Percentiles rank a stretch among this genome's conserved stretches.
Conservation (phyloP, 2,888 invertebrate genomes). For the Actias luna region DNA sequence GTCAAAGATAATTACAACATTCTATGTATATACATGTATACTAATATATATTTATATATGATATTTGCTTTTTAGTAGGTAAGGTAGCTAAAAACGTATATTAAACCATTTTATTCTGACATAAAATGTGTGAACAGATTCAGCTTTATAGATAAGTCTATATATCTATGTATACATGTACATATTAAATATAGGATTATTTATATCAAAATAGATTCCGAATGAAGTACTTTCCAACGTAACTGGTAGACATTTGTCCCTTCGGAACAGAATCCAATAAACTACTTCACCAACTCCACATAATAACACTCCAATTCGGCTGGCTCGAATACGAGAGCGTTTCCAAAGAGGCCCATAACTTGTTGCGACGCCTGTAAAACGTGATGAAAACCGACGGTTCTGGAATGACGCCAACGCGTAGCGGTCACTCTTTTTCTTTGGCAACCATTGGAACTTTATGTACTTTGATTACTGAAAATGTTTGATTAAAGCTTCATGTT, state of each 20-base stretch:
- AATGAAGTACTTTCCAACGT: neutral
- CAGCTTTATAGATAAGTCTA: too few species aligned
- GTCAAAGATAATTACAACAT: too few species aligned
- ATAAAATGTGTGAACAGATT: too few species aligned
- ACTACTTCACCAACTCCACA: slow-evolving; percentile 20
- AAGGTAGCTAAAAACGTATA: too few species aligned
- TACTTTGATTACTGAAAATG: slow-evolving; percentile 38
- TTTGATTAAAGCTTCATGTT: slow-evolving; percentile 18
- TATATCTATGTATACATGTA: too few species aligned
- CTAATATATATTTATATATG: too few species aligned
- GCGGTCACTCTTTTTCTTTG: slow-evolving; percentile 45
- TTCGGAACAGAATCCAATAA: slow-evolving; percentile 17
- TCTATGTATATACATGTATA: too few species aligned
- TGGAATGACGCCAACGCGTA: slow-evolving; percentile 53
- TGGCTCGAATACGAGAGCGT: slow-evolving; percentile 22
- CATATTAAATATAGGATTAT: neutral
- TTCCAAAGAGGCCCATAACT: slow-evolving; percentile 51
- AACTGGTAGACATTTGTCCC: slow-evolving; percentile 1
- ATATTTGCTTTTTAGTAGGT: too few species aligned
- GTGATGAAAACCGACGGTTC: slow-evolving; percentile 52
- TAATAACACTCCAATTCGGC: slow-evolving; percentile 22
- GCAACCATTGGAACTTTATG: slow-evolving; percentile 43
- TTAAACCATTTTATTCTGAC: too few species aligned
- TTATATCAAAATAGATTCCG: neutral
- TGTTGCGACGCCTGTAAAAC: slow-evolving; percentile 55